Percentiles rank a stretch among this genome's conserved stretches.
These are phyloP conservation scores for Misgurnus mizolepis DNA, from an alignment of 2,113 vertebrate genomes.

Conservation along the genomic window DNA sequence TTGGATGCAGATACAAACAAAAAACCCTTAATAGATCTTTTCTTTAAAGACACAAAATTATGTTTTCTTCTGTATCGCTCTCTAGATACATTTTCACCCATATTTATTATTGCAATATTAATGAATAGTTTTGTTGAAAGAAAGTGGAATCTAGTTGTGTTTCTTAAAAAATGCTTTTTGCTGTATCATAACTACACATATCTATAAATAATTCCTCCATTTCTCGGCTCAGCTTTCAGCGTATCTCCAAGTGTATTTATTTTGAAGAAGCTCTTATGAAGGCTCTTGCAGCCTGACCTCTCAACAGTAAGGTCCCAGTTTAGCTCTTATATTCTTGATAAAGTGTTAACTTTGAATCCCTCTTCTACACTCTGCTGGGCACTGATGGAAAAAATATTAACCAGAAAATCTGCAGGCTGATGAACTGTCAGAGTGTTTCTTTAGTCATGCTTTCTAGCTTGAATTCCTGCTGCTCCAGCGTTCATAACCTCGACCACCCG, in stretches of 20 bases:
- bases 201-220: conserved; percentile 33
- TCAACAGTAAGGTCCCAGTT: background rate
- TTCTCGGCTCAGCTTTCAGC: conserved; percentile 3
- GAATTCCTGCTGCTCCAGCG: conserved; percentile 1
- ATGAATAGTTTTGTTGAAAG: conserved; percentile 28
- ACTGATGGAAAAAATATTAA: conserved; percentile 16
- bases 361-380: background rate
- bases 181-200: background rate
- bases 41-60: conserved; percentile 10
- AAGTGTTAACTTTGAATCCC: conserved; percentile 19
- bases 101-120: conserved; percentile 46
- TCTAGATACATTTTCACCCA: conserved; percentile 26
- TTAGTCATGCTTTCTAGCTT: conserved; percentile 8
- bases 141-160: background rate
- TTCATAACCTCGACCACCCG: conserved; percentile 16
- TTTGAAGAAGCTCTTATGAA: conserved; percentile 11
- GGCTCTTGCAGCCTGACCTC: conserved; percentile 21
- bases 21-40: background rate
- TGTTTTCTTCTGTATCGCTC: background rate
- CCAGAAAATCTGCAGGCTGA: conserved; percentile 13
- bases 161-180: background rate
- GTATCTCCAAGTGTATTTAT: conserved; percentile 26
- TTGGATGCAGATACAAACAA: background rate
- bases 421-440: conserved; percentile 26
- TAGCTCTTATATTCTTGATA: conserved; percentile 15